These are phyloP conservation scores for Dolomedes plantarius DNA, from an alignment of 2,888 invertebrate species.

Conservation along the genomic window DNA sequence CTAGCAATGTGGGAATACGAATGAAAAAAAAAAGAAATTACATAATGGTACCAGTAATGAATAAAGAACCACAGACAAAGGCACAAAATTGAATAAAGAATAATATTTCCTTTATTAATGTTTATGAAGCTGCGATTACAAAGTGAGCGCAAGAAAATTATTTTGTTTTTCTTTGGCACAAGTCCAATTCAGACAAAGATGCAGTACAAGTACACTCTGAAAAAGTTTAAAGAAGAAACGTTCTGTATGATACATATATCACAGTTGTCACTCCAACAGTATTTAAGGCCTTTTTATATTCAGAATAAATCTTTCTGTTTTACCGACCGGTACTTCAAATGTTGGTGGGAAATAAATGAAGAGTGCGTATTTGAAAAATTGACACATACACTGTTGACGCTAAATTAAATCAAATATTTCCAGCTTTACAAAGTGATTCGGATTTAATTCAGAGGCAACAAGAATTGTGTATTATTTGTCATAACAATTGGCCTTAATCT, in stretches of 20 bases:
- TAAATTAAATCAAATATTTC: no score
- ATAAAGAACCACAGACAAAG: neutral
- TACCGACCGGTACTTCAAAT: no score
- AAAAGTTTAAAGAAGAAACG: constrained; percentile 61
- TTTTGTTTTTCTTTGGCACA: constrained; percentile 57
- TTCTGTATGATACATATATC: constrained; percentile 66
- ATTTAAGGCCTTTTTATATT: constrained; percentile 57
- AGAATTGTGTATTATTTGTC: no score
- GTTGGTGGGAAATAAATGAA: no score
- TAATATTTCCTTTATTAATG: constrained; percentile 68
- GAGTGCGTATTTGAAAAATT: no score
- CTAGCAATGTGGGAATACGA: no score
- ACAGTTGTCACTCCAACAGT: constrained; percentile 65
- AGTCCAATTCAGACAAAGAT: constrained; percentile 64
- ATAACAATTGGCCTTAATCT: no score
- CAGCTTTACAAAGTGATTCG: no score
- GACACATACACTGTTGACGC: no score
- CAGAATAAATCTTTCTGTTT: neutral
- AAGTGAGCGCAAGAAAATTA: constrained; percentile 63
- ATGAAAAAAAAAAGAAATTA: no score
- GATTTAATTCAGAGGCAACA: no score
- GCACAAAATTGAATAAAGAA: constrained; percentile 52
- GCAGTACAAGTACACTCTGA: constrained; percentile 56
- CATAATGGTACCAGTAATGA: no score
- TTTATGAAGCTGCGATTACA: constrained; percentile 69